Conservation (phyloP, 1,140 invertebrate genomes). For the Rhagoletis zephyria region DNA sequence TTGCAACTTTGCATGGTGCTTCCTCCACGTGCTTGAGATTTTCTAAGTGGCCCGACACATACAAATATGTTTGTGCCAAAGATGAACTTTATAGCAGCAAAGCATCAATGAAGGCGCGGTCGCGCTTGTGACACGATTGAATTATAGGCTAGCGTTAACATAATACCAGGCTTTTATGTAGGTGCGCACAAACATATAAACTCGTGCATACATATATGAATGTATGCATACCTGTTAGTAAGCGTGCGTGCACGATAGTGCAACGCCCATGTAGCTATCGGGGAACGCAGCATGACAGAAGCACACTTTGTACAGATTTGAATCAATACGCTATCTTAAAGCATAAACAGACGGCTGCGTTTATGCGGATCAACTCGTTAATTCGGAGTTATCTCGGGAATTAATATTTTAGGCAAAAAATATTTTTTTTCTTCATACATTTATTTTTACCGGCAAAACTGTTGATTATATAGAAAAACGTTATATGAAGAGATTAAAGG, state of each 20-base stretch:
- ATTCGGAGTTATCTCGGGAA: too few species aligned
- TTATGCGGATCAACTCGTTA: too few species aligned
- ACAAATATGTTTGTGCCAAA: neutral
- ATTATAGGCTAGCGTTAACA: neutral
- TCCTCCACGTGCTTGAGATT: neutral
- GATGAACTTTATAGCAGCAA: neutral
- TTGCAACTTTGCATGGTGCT: neutral
- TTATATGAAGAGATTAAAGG: too few species aligned
- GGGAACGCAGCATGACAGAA: too few species aligned
- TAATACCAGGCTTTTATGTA: neutral
- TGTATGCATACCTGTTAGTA: neutral
- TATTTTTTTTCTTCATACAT: too few species aligned
- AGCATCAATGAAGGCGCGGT: neutral
- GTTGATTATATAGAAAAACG: too few species aligned
- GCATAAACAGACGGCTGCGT: too few species aligned
- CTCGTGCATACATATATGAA: neutral
- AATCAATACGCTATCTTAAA: too few species aligned
- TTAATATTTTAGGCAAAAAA: too few species aligned
- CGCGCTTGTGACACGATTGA: neutral
- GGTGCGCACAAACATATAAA: too few species aligned
- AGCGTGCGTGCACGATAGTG: neutral
- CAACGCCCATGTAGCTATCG: neutral
- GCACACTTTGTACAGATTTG: too few species aligned
- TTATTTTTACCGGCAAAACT: too few species aligned
- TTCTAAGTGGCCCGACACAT: neutral